phyloP scores from a whole-genome alignment of 2,113 vertebrate genomes.

The Microtus montanus region DNA sequence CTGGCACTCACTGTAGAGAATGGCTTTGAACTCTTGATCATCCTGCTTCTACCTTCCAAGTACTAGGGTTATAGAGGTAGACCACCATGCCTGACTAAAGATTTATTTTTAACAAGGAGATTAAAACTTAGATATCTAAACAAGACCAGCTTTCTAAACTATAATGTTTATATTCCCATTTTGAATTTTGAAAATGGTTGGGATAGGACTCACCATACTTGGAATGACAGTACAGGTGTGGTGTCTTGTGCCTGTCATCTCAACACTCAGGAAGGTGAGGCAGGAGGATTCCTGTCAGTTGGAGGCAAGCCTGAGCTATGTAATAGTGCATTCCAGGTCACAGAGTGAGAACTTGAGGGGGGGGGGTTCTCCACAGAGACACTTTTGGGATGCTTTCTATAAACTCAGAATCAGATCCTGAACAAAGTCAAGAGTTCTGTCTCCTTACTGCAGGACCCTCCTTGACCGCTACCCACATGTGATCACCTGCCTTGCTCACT shows the following conservation, averaged over 20 bases:
- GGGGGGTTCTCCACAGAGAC: not conserved
- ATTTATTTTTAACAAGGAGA: not conserved
- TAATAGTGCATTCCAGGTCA: not conserved
- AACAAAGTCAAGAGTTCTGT: slow-evolving; percentile 16
- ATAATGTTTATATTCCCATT: slow-evolving; percentile 37
- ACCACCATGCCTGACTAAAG: not conserved
- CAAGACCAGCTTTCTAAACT: slow-evolving; percentile 33
- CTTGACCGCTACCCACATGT: not conserved
- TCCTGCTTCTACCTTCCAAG: not conserved
- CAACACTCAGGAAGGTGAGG: too few relatives aligned
- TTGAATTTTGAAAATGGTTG: not conserved
- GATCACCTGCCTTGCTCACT: not conserved
- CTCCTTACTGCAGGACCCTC: not conserved
- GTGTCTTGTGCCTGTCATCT: too few relatives aligned
- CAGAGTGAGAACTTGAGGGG: not conserved
- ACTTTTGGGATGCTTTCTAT: not conserved
- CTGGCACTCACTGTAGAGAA: too few relatives aligned
- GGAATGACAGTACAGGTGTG: not conserved
- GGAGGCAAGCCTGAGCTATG: not conserved
- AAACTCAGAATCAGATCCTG: not conserved
- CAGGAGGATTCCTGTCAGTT: not conserved
- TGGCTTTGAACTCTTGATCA: not conserved
- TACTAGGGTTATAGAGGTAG: not conserved
- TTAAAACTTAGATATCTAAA: slow-evolving; percentile 36
- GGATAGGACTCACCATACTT: not conserved